These are phyloP conservation scores for Poeciliopsis presidionis DNA, from an alignment of 2,797 vertebrate genomes.

Conservation along the genomic window DNA sequence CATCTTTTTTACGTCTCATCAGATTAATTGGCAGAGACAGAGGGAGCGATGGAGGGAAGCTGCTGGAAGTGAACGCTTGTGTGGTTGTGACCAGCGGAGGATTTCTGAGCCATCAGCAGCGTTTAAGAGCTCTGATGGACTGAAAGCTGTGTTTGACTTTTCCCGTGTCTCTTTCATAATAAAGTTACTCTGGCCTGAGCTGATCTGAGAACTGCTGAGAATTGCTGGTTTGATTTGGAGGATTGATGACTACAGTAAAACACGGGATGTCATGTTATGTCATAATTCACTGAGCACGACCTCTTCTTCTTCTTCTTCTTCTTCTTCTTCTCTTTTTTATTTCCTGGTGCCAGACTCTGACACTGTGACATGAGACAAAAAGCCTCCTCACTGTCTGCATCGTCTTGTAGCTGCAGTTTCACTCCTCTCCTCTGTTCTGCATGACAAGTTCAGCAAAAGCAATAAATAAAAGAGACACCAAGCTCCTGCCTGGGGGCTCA, in stretches of 20 bases:
- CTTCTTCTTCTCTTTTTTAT: background rate
- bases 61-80: constrained; percentile 30
- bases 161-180: constrained; percentile 61
- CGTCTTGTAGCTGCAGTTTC: constrained; percentile 13
- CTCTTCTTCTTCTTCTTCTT: background rate
- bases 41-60: constrained; percentile 6
- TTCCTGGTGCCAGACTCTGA: constrained; percentile 3
- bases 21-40: constrained; percentile 8
- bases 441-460: constrained; percentile 24
- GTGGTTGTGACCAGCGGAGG: constrained; percentile 49
- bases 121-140: constrained; percentile 57
- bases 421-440: constrained; percentile 30
- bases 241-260: constrained; percentile 49
- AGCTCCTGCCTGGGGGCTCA: constrained; percentile 25
- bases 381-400: background rate
- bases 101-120: constrained; percentile 65
- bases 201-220: constrained; percentile 52
- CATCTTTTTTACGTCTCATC: constrained; percentile 13
- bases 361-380: background rate
- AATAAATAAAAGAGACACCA: constrained; percentile 27
- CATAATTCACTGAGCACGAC: background rate
- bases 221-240: constrained; percentile 27
- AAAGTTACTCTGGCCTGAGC: constrained; percentile 59
- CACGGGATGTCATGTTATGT: constrained; percentile 11
- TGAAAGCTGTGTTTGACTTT: constrained; percentile 52